These are phyloP conservation scores for Austrolebias charrua DNA, from an alignment of 2,797 vertebrate species.

Conservation along the genomic window DNA sequence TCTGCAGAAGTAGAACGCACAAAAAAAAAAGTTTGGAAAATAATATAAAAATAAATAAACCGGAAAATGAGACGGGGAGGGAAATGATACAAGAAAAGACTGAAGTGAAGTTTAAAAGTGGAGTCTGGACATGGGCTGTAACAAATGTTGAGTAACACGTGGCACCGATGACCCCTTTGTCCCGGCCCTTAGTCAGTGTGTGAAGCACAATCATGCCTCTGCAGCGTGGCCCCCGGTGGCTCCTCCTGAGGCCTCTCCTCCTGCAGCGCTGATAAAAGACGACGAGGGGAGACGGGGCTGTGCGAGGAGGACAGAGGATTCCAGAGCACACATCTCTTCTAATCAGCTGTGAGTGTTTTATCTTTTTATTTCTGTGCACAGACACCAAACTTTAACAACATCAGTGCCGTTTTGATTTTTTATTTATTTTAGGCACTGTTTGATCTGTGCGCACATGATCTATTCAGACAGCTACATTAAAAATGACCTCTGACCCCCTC, in stretches of 20 bases:
- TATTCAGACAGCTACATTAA: not conserved
- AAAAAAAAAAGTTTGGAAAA: not conserved
- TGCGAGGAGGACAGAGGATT: constrained; percentile 8
- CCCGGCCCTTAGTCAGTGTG: constrained; percentile 61
- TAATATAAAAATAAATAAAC: no score
- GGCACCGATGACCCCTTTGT: constrained; percentile 30
- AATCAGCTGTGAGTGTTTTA: constrained; percentile 64
- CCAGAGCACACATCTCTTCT: constrained; percentile 14
- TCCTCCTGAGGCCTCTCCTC: constrained; percentile 27
- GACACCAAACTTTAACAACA: not conserved
- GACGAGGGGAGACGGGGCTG: not conserved
- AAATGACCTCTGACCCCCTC: constrained; percentile 32
- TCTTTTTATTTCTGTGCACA: constrained; percentile 30
- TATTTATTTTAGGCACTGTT: not conserved
- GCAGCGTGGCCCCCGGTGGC: constrained; percentile 6
- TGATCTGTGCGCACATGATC: not conserved
- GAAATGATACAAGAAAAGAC: constrained; percentile 24
- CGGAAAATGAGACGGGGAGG: no score
- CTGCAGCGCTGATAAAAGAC: constrained; percentile 62
- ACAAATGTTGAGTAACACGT: constrained; percentile 44
- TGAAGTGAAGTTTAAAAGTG: constrained; percentile 22
- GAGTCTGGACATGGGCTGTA: constrained; percentile 58
- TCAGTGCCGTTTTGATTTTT: not conserved
- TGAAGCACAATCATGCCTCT: constrained; percentile 66
- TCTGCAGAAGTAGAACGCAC: no score